phyloP scores from a whole-genome alignment of 2,797 vertebrate species.

The Cyprinodon diabolis region DNA sequence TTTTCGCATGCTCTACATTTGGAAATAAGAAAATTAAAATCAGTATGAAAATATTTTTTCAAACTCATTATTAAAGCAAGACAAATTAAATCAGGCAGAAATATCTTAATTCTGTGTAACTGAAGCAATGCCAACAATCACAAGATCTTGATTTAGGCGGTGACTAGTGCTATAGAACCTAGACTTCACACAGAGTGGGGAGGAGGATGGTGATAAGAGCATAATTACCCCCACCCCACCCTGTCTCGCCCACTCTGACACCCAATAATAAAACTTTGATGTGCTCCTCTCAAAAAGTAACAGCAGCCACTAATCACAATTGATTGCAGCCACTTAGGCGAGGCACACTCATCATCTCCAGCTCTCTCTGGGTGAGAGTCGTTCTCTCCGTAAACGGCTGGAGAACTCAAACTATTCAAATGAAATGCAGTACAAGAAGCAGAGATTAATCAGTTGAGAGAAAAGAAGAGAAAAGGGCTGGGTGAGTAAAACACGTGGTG shows the following conservation, averaged over 20 bases:
- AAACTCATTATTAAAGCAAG: background rate
- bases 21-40: background rate
- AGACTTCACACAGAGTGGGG: slow-evolving; percentile 50
- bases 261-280: slow-evolving; percentile 88
- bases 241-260: slow-evolving; percentile 72
- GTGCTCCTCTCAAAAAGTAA: slow-evolving; percentile 82
- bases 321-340: slow-evolving; percentile 89
- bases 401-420: slow-evolving; percentile 40
- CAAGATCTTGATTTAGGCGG: slow-evolving; percentile 22
- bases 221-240: slow-evolving; percentile 73
- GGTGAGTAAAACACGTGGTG: slow-evolving; percentile 40
- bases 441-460: slow-evolving; percentile 40
- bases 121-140: slow-evolving; percentile 5
- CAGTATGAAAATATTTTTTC: background rate
- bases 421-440: slow-evolving; percentile 53
- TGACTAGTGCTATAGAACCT: slow-evolving; percentile 26
- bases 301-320: slow-evolving; percentile 85
- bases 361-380: slow-evolving; percentile 58
- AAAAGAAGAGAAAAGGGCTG: slow-evolving; percentile 12
- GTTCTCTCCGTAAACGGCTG: slow-evolving; percentile 42
- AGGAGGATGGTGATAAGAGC: slow-evolving; percentile 64
- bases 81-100: background rate
- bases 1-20: background rate
- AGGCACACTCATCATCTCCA: slow-evolving; percentile 72
- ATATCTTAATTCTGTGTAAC: background rate